Percentiles rank a stretch among this genome's conserved stretches.
phyloP scores from a whole-genome alignment of 2,888 invertebrate genomes.

The Cheilosia scutellata region DNA sequence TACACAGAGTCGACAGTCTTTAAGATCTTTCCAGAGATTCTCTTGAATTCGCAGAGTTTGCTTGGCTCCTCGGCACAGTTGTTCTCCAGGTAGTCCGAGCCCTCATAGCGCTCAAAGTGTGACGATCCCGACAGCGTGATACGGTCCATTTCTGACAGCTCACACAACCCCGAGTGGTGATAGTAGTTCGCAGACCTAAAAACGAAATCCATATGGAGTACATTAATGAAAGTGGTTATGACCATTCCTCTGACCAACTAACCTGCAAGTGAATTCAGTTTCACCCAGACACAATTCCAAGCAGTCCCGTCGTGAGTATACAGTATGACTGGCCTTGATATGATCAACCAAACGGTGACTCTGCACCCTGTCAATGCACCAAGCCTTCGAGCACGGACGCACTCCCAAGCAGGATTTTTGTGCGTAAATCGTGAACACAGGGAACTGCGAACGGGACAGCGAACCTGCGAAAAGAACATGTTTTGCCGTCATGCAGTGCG shows the following conservation, averaged over 20 bases:
- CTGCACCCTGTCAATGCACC: constrained; percentile 97
- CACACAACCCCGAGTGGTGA: constrained; percentile 94
- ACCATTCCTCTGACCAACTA: constrained; percentile 83
- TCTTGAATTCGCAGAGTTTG: constrained; percentile 96
- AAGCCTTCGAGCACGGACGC: constrained; percentile 95
- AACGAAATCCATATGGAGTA: not conserved
- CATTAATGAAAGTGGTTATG: constrained; percentile 24
- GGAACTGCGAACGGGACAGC: constrained; percentile 96
- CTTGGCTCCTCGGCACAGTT: constrained; percentile 97
- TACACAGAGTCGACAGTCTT: constrained; percentile 97
- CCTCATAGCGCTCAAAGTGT: constrained; percentile 89
- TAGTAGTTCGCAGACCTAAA: constrained; percentile 95
- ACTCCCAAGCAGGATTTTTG: constrained; percentile 96
- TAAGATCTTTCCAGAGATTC: constrained; percentile 93
- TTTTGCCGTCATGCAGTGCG: constrained; percentile 67
- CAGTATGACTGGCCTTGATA: constrained; percentile 90
- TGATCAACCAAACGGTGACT: constrained; percentile 93
- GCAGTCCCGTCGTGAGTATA: constrained; percentile 93
- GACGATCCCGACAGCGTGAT: constrained; percentile 93
- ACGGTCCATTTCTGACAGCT: constrained; percentile 96
- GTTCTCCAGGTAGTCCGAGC: constrained; percentile 94
- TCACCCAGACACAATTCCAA: constrained; percentile 95
- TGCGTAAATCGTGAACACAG: constrained; percentile 98
- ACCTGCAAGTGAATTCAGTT: constrained; percentile 97
- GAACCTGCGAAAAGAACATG: constrained; percentile 87